phyloP scores from a whole-genome alignment of 2,797 vertebrate species.

The Lacerta bilineata region DNA sequence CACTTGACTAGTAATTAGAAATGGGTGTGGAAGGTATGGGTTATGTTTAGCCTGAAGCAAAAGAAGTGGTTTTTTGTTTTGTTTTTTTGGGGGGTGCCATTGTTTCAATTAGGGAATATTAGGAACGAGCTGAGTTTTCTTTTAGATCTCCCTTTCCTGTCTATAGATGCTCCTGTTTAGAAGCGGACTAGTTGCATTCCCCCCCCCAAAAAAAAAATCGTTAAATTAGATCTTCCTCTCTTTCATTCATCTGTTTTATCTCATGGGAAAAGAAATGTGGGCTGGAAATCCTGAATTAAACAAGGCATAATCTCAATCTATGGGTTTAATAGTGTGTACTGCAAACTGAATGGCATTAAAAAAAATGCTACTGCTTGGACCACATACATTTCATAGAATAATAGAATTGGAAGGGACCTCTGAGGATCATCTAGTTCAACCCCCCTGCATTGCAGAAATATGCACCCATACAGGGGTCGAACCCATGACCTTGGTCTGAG shows the following conservation, averaged over 20 bases:
- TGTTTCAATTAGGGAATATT: not conserved
- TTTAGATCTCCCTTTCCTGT: too few species aligned
- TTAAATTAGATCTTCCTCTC: not conserved
- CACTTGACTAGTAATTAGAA: not conserved
- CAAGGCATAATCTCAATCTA: too few species aligned
- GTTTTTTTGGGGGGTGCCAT: not conserved
- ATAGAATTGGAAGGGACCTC: too few species aligned
- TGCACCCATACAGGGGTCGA: too few species aligned
- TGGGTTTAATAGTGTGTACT: not conserved
- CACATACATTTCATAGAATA: too few species aligned
- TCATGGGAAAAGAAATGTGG: not conserved
- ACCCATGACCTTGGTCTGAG: too few species aligned
- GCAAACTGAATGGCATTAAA: not conserved
- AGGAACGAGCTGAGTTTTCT: not conserved
- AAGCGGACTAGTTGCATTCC: not conserved
- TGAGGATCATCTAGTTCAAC: too few species aligned
- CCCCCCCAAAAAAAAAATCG: not conserved
- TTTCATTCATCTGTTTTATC: too few species aligned
- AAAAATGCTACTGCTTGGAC: not conserved
- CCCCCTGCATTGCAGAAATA: too few species aligned
- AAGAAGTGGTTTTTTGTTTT: not conserved
- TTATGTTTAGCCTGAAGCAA: constrained; percentile 1
- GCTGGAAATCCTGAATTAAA: not conserved
- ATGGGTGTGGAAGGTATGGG: not conserved
- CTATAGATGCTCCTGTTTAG: not conserved